Base-by-base conservation (phyloP, 2,888 invertebrate genomes). In the Callyntrura guangdongensis region DNA sequence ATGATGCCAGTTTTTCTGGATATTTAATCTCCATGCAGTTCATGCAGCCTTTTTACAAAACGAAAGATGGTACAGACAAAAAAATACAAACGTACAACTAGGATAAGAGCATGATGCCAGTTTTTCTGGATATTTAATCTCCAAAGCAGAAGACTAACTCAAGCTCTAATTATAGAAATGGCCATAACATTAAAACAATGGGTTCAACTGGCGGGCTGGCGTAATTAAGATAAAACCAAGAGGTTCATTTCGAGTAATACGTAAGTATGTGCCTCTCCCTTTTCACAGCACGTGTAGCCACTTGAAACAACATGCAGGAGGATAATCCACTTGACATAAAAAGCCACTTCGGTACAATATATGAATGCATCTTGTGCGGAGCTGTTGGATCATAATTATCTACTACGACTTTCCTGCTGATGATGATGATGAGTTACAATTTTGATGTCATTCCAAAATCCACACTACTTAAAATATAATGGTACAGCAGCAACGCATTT, bases 221-320 rank as follows among this genome's bases (percentile, higher is more conserved):
- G 77, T 77, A 77, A 77, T 49, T 53, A 77, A 74, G 74, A 74
- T 47, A 74, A 74, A 22, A 12, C 47, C 45, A 6, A 47, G 74
- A 9, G n/a, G 72, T 72, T 11, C 20, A 72, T 36, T 36, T 36
- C 2, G 36, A 36, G n/a, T n/a, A n/a, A n/a, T n/a, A 36, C 2
- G 36, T 4, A 36, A 36, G 36, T 4, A 36, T 36, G 36, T 36
- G 36, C 36, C 36, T 36, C 6, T 36, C 36, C 36, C 3, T 36
- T 36, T 36, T 36, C 36, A n/a, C n/a, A 61, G 22, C 72, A 36
- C 36, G 25, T 72, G 14, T 72, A 72, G 72, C 8, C 59, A 59
- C 59, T 69, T 36, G 64, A 36, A 36, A 6, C 27, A 3, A 67
- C n/a, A n/a, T n/a, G n/a, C n/a, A n/a, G n/a, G n/a, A n/a, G n/a